These are phyloP conservation scores for Cheilosia vernalis DNA, from an alignment of 2,888 invertebrate genomes.

Conservation along the genomic window DNA sequence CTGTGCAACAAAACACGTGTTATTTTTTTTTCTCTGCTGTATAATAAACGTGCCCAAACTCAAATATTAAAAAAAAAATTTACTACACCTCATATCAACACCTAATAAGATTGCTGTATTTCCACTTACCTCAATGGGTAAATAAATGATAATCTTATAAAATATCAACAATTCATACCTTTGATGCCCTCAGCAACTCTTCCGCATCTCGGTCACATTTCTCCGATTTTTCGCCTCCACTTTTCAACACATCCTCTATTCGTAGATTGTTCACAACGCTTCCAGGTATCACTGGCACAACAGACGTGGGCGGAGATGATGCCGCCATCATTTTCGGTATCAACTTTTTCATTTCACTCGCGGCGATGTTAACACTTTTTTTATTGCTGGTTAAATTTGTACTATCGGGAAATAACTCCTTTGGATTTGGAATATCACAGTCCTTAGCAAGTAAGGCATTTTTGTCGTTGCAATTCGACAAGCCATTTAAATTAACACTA, in stretches of 20 bases:
- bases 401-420: constrained; percentile 69
- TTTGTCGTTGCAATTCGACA: constrained; percentile 50
- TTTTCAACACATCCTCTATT: constrained; percentile 83
- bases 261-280: constrained; percentile 84
- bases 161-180: constrained; percentile 78
- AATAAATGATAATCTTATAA: background rate
- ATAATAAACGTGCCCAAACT: no score
- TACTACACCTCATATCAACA: background rate
- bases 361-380: constrained; percentile 44
- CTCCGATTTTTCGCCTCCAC: constrained; percentile 73
- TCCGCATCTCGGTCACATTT: constrained; percentile 85
- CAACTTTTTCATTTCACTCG: constrained; percentile 72
- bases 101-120: background rate
- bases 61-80: background rate
- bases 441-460: constrained; percentile 67
- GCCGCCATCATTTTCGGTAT: constrained; percentile 47
- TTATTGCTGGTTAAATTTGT: constrained; percentile 73
- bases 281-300: constrained; percentile 75
- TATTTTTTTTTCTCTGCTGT: no score
- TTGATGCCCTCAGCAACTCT: constrained; percentile 86
- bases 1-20: no score
- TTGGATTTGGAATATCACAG: constrained; percentile 75
- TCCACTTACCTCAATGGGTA: background rate
- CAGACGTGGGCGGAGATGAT: constrained; percentile 20
- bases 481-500: constrained; percentile 47